Percentiles rank a stretch among this genome's conserved stretches.
Evolutionary conservation across 2,797 vertebrate species (phyloP).

Genomic region (Kryptolebias ocellatus): DNA sequence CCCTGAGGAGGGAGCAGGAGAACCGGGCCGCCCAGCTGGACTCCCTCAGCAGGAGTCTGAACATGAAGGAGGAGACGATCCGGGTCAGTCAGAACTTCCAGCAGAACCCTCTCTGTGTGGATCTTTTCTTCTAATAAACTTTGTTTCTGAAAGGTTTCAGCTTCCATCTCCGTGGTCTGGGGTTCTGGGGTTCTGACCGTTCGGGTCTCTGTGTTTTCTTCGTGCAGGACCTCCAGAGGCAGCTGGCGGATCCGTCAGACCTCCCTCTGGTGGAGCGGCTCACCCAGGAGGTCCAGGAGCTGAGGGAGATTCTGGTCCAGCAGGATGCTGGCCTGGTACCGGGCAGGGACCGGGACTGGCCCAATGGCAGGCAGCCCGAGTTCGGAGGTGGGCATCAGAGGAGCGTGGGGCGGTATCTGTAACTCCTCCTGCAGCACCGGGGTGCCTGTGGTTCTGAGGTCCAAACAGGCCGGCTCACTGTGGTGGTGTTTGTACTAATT

Average conservation of each 20-base stretch:
- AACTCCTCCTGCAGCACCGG: slow-evolving; percentile 69
- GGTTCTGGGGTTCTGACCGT: too few species aligned
- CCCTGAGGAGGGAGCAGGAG: slow-evolving; percentile 87
- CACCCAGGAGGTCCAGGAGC: slow-evolving; percentile 87
- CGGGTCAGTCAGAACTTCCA: slow-evolving; percentile 78
- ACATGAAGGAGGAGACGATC: slow-evolving; percentile 88
- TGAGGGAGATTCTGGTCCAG: slow-evolving; percentile 82
- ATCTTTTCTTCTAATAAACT: too few species aligned
- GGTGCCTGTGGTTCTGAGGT: slow-evolving; percentile 52
- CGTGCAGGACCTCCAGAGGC: slow-evolving; percentile 87
- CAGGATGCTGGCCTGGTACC: slow-evolving; percentile 75
- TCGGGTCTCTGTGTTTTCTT: not conserved
- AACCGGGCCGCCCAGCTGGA: slow-evolving; percentile 82
- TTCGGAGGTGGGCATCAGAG: slow-evolving; percentile 94
- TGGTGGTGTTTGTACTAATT: slow-evolving; percentile 11
- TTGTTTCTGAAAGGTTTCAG: too few species aligned
- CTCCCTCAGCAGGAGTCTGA: slow-evolving; percentile 82
- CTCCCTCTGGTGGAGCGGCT: slow-evolving; percentile 86
- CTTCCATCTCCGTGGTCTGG: too few species aligned
- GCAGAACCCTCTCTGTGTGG: too few species aligned
- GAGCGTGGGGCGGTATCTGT: slow-evolving; percentile 85
- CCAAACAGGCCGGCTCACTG: not conserved
- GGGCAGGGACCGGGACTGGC: slow-evolving; percentile 76
- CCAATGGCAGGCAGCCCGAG: slow-evolving; percentile 70
- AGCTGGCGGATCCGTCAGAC: slow-evolving; percentile 86